phyloP scores from a whole-genome alignment of 2,797 vertebrate species.

The Tinamus major region DNA sequence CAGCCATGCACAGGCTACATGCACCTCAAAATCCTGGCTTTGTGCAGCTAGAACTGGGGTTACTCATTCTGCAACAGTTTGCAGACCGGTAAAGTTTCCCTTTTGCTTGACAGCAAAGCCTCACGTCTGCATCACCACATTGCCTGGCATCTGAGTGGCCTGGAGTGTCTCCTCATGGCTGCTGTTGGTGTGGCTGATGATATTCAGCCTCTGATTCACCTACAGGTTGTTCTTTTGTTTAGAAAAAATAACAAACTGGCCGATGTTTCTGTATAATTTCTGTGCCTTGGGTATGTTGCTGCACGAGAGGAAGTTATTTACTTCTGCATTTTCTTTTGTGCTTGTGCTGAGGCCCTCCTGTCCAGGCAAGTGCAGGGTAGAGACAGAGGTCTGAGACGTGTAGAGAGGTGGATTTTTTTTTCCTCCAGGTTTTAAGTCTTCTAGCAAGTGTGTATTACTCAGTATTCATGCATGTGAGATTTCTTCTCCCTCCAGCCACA shows the following conservation, averaged over 20 bases:
- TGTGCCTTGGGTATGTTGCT: constrained; percentile 3
- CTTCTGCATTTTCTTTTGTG: constrained; percentile 69
- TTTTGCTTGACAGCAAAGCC: background rate
- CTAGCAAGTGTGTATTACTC: background rate
- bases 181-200: background rate
- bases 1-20: background rate
- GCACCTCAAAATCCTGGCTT: background rate
- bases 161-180: background rate
- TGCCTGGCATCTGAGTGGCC: background rate
- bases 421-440: background rate
- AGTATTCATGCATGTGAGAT: background rate
- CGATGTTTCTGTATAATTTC: constrained; percentile 17
- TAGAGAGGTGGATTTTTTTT: background rate
- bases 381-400: background rate
- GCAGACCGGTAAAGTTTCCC: background rate
- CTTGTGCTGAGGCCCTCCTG: constrained; percentile 39
- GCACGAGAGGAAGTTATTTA: constrained; percentile 57
- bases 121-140: fast-evolving
- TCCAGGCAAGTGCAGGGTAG: constrained; percentile 24
- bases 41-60: background rate
- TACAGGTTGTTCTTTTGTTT: background rate
- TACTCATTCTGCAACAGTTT: background rate
- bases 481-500: background rate
- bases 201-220: constrained; percentile 15
- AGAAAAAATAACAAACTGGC: background rate